Base-by-base conservation (phyloP, 2,797 vertebrate genomes). In the Coregonus suidteri region DNA sequence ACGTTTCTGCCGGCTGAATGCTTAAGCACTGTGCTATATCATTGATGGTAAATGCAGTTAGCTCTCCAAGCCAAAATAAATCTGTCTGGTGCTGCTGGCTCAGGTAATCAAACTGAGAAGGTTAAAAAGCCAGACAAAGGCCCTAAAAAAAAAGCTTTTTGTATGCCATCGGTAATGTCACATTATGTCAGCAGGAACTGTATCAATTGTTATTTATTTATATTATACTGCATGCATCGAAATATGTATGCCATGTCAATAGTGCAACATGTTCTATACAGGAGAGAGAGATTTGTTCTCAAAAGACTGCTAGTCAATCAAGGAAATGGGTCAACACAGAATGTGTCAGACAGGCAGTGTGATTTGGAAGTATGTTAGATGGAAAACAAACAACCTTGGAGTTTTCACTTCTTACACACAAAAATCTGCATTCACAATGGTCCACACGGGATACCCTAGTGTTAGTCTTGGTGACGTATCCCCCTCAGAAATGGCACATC, bases 1-100 rank as follows among this genome's bases (percentile, higher is more conserved):
- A 31, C 81, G 66, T 88, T 86, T 86, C 76, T 80, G 85, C 31
- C 84, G 82, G 77, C 79, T 86, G 90, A 86, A 87, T 84, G 82
- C 82, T 83, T 82, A 79, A 86, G 84, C 76, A 84, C 81, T 81
- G 75, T 75, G 80, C 77, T 73, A 30, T 64, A 68, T 85, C 37
- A 81, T 74, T 25, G n/a, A 31, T 65, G 82, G 51, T 70, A 37
- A 92, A 92, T 86, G 67, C 82, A 78, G 80, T 89, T 86, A 87
- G 77, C 72, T 70, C 78, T 73, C 75, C 75, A 76, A 77, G 74
- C 69, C 77, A 11, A 47, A 47, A 47, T 2, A 13, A 47, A 47
- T 47, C 41, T 3, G 84, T 79, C 25, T 56, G 76, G 75, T 74
- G 9, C 15, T 5, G 76, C 41, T 52, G 31, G 84, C 62, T 73